Evolutionary conservation across 2,888 invertebrate genomes (phyloP).

Genomic region (Netelia fuscicornis): DNA sequence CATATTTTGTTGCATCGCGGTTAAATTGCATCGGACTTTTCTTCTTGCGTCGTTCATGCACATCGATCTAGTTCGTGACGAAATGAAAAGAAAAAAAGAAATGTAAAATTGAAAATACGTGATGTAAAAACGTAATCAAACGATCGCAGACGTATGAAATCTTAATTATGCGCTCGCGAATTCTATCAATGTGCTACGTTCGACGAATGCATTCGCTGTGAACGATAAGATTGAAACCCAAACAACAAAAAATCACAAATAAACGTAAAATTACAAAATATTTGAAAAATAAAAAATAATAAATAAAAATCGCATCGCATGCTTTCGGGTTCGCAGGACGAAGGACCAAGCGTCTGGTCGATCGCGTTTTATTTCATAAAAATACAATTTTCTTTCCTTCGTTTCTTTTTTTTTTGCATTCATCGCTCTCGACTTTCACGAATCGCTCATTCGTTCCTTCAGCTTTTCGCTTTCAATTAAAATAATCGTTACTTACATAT

Average conservation of each 20-base stretch:
- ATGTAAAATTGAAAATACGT: background rate
- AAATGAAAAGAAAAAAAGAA: constrained; percentile 11
- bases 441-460: constrained; percentile 33
- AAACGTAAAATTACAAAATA: constrained; percentile 8
- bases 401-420: background rate
- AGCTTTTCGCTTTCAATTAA: constrained; percentile 30
- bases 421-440: constrained; percentile 22
- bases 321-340: constrained; percentile 38
- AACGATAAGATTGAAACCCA: constrained; percentile 30
- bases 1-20: constrained; percentile 17
- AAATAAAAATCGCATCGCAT: constrained; percentile 57
- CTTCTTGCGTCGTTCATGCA: constrained; percentile 33
- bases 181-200: constrained; percentile 43
- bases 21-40: constrained; percentile 22
- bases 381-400: constrained; percentile 53
- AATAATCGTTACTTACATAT: constrained; percentile 62
- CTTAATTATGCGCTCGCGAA: constrained; percentile 12
- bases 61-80: background rate
- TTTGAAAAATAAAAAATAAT: constrained; percentile 23
- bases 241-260: constrained; percentile 19
- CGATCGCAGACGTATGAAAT: constrained; percentile 1
- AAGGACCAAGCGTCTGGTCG: constrained; percentile 36
- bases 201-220: constrained; percentile 54
- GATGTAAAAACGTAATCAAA: background rate
- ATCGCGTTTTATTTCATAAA: constrained; percentile 64